Percentiles rank a stretch among this genome's conserved stretches.
phyloP scores from a whole-genome alignment of 2,113 vertebrate species.

The Acanthisitta chloris region DNA sequence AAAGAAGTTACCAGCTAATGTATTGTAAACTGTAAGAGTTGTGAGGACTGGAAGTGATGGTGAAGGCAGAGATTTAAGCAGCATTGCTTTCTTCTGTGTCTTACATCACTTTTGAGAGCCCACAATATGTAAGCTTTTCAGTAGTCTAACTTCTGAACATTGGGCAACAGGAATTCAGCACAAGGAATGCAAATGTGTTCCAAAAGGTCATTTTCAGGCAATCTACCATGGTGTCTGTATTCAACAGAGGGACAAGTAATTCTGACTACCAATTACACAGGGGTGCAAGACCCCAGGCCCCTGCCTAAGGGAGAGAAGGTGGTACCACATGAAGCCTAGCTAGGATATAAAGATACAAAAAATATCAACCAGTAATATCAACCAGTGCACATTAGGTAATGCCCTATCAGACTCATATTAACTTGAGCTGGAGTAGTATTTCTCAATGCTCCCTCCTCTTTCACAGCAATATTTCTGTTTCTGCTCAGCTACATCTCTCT shows the following conservation, averaged over 20 bases:
- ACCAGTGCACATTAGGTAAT: not conserved
- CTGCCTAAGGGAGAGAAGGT: not conserved
- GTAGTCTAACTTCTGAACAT: not conserved
- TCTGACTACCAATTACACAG: accelerated
- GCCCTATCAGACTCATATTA: not conserved
- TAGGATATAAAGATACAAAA: not conserved
- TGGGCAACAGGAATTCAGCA: not conserved
- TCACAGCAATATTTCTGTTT: conserved; percentile 15
- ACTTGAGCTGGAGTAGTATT: not conserved
- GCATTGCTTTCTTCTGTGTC: not conserved
- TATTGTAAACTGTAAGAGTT: not conserved
- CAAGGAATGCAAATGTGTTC: not conserved
- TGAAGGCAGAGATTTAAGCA: not conserved
- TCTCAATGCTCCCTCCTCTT: not conserved
- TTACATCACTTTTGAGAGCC: not conserved
- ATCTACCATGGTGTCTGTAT: not conserved
- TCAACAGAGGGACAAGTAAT: not conserved
- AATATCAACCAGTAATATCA: not conserved
- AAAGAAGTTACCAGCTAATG: not conserved
- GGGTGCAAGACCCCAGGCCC: not conserved
- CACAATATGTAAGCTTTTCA: not conserved
- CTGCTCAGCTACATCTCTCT: conserved; percentile 79
- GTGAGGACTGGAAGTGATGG: not conserved
- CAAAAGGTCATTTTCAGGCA: not conserved
- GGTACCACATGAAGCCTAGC: not conserved